These are phyloP conservation scores for Chondrosia reniformis DNA, from an alignment of 37 sponge, comb jelly and placozoan genomes.

Conservation along the genomic window DNA sequence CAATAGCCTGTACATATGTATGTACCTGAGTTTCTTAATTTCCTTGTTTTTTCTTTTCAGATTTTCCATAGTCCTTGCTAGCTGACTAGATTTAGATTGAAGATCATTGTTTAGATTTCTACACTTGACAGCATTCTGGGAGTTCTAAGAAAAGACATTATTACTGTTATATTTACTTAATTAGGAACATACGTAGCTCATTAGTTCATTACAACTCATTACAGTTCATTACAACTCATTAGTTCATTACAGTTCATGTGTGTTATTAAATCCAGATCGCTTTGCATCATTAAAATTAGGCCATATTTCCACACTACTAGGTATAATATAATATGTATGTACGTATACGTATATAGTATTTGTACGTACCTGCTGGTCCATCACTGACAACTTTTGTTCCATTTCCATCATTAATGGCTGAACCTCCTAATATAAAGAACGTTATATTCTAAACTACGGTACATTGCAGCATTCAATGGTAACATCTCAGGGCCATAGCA, in stretches of 20 bases:
- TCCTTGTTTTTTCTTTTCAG: conserved; percentile 7
- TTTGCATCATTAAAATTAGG: too few species aligned
- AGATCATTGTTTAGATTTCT: conserved; percentile 20
- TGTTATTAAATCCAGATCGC: too few species aligned
- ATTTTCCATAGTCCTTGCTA: neutral
- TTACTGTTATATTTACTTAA: too few species aligned
- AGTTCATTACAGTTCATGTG: too few species aligned
- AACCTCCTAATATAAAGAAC: neutral
- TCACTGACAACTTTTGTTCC: neutral
- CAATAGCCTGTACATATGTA: too few species aligned
- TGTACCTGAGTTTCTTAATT: conserved; percentile 22
- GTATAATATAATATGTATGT: too few species aligned
- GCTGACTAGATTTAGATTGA: neutral
- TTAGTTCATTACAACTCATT: too few species aligned
- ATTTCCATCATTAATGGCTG: conserved; percentile 2
- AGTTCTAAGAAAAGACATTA: neutral
- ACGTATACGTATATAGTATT: too few species aligned
- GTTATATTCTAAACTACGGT: neutral
- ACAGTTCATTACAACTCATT: too few species aligned
- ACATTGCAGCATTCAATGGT: neutral
- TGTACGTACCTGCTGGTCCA: conserved; percentile 3
- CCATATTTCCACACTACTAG: too few species aligned
- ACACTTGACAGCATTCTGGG: conserved; percentile 15
- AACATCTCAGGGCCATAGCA: neutral
- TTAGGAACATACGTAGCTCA: too few species aligned